Evolutionary conservation across 1,140 invertebrate genomes (phyloP), one percentile per base, ranked within the genome.

Genomic region (Cryptotermes secundus): DNA sequence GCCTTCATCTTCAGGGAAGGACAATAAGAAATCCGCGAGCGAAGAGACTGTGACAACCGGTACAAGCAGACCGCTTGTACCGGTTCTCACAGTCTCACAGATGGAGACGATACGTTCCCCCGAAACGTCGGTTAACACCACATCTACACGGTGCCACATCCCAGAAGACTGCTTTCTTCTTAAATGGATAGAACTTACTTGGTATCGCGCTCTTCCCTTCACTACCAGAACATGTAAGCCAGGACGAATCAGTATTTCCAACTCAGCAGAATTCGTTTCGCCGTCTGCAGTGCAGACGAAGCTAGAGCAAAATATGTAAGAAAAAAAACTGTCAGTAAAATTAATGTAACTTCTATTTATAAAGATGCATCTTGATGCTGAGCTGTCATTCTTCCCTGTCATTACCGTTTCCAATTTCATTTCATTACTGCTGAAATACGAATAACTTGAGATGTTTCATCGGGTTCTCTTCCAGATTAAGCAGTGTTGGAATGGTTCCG

Each of bases 341-440:
- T 72, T 72, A 72, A 72, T 72, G 59, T 72, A 7, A 31, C 26
- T 31, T n/a, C 59, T 72, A 72, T 72, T 72, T 72, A 72, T 72
- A 72, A 72, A 72, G 26, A n/a, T 31, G n/a, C n/a, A 14, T 72
- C 59, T 72, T 72, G 26, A 72, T 9, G 59, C n/a, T 10, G 26
- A 14, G 26, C n/a, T 72, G 59, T 31, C 16, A 72, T 72, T 72
- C 59, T 72, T 16, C 26, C n/a, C n/a, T 72, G 59, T 9, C 31
- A 72, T 31, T n/a, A 31, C 59, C 59, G 7, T 1, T 72, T n/a
- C 26, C 26, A 31, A 26, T 72, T 72, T 72, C 7, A 31, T 72
- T n/a, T 9, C 59, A 72, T 72, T 26, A n/a, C 26, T 72, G 26
- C 14, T 31, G 59, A 72, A 72, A 72, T 72, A 2, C 59, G 26